Base-by-base conservation (phyloP, 2,888 invertebrate genomes). In the Hirtodrosophila trivittata region DNA sequence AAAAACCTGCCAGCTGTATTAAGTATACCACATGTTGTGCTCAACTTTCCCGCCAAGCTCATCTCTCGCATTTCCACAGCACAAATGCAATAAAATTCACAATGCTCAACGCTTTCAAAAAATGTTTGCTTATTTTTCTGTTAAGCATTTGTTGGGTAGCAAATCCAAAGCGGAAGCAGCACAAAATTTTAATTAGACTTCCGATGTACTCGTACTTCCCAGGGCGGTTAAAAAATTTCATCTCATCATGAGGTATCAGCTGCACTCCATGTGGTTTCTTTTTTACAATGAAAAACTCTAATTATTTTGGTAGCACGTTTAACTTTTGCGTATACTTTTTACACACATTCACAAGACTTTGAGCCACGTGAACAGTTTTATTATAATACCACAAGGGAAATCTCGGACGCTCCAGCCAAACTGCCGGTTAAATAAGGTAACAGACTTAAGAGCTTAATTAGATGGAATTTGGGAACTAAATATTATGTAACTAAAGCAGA, bases 151-250 rank as follows among this genome's bases (percentile, higher is more conserved):
- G n/a, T 47, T 33, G 30, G 35, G 14, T 32, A 54, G 45, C 45
- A 51, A 67, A 66, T 62, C 54, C 59, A 43, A 59, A 77, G 46
- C 75, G 72, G 69, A 77, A 80, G 62, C 70, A 55, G 49, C 68
- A 54, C 28, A 82, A 51, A 85, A 69, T 78, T 85, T 75, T 82
- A 80, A 85, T 82, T 85, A 78, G 76, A 78, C 78, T 69, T 80
- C 70, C 65, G 65, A 33, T 43, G 33, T 46, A 18, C 41, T 51
- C 41, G 33, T 46, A 18, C 41, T 51, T 39, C 30, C 28, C 9
- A 38, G 16, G 35, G 10, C 18, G 35, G 41, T 35, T 33, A 47
- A 55, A 66, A 66, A 35, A 51, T 42, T 32, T 50, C 56, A 50
- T 50, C 63, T 47, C 78, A 66, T 78, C 77, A 81, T 75, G 66